Base-by-base conservation (phyloP, 2,888 invertebrate species). In the Crossocerus cetratus region DNA sequence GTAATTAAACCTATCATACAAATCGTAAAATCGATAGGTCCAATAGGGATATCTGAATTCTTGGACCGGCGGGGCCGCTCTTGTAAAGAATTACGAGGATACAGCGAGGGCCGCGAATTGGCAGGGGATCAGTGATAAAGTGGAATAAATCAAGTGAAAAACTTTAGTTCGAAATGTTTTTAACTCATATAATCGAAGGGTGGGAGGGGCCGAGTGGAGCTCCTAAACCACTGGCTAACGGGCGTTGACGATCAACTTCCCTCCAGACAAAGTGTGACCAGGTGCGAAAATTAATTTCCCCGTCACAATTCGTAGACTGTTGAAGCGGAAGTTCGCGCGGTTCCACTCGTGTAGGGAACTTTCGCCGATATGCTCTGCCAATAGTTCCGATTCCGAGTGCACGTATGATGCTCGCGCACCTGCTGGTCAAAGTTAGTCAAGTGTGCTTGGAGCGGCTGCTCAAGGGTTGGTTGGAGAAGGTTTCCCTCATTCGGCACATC, bases 1-100 rank as follows among this genome's bases (percentile, higher is more conserved):
- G 73, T 81, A 81, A 83, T 77, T 82, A 82, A 84, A 84, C 79
- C 81, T 80, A 78, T 84, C 81, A 76, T 75, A 83, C 80, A 83
- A 84, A 86, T 84, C 80, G 80, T 82, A 75, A 81, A 86, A 81
- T 75, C 80, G 81, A 80, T 78, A 81, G 75, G 78, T 76, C 79
- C 76, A 68, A 72, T 56, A 57, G 45, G 68, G 58, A 66, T 65
- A 66, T 74, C 60, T 74, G 70, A 62, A 63, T 65, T 70, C 11
- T 32, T 32, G 60, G 62, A 49, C 63, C 45, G 60, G 63, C 61
- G 67, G 69, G 74, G 72, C 69, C 62, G 71, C 58, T 61, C 72
- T 72, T 72, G 77, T 76, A 77, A 67, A 58, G 72, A 69, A 69
- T 69, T 59, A 74, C 69, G 68, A 59, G 72, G 75, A 69, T 72